Evolutionary conservation across 2,797 vertebrate genomes (phyloP), one percentile per base, ranked within the genome.

Genomic region (Stomatorhinus walkeri): DNA sequence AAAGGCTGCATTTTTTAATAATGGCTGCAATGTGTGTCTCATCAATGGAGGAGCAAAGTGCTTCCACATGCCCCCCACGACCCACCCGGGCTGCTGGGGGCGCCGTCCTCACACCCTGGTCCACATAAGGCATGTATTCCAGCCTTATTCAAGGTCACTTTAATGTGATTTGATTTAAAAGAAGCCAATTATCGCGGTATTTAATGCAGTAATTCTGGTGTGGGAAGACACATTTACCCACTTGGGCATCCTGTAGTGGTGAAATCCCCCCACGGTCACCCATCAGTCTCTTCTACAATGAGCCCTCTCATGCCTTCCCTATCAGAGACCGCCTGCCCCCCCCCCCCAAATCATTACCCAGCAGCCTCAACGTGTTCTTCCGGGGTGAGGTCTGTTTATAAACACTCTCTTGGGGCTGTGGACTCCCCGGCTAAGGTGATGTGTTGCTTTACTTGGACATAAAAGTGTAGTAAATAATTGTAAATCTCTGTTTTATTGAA

Each of bases 21-120:
- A 89, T 89, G 85, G 85, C 49, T 64, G 32, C 64, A 79, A 79
- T 56, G 49, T 89, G 64, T 87, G 24, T 68, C 56, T 87, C 88
- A 56, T 87, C 85, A 22, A 5, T 51, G 83, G 49, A 87, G 68
- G 54, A 51, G 40, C 88, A 89, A 87, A 56, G 28, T 59, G 61
- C 48, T 87, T 87, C 28, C 85, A 87, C 83, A 86, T 87, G 84
- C 61, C 85, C 32, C 59, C n/a, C 8, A 5, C 2, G 76, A 32
- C 81, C 83, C 43, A 19, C 19, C 28, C 28, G 14, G 32, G 88
- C 49, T 54, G 36, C 40, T 10, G 56, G n/a, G n/a, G 54, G 88
- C 22, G 9, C 14, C 8, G 19, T 40, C 52, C 88, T 85, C 28
- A 40, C 49, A 22, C 48, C 19, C 32, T 9, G 48, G 36, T 19